Percentiles rank a stretch among this genome's conserved stretches.
These are phyloP conservation scores for Bombus balteatus DNA, from an alignment of 1,140 invertebrate species.

Conservation along the genomic window DNA sequence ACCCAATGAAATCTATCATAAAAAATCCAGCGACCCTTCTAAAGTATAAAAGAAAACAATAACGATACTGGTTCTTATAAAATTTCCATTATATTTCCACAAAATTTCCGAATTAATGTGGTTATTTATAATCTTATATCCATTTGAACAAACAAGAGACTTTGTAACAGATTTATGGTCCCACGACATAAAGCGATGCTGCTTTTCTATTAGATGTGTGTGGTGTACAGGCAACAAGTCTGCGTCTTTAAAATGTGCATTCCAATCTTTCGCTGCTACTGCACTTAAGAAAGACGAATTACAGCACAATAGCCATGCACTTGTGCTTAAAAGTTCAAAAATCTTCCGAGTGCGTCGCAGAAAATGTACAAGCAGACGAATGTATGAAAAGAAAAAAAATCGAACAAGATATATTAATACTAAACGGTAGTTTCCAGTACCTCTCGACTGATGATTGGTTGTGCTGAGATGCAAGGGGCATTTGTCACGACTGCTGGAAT, in stretches of 20 bases:
- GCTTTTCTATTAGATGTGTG: constrained; percentile 33
- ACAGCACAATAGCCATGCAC: constrained; percentile 76
- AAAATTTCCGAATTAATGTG: background rate
- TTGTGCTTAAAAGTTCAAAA: constrained; percentile 53
- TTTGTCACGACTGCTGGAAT: constrained; percentile 74
- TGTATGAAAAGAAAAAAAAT: constrained; percentile 49
- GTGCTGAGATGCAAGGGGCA: constrained; percentile 76
- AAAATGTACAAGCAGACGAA: constrained; percentile 54
- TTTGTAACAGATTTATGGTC: background rate
- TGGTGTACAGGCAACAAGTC: constrained; percentile 47
- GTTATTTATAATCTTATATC: background rate
- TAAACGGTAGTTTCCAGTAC: constrained; percentile 86
- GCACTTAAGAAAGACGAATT: constrained; percentile 56
- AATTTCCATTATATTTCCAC: background rate
- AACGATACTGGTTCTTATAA: background rate
- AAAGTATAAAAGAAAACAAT: background rate
- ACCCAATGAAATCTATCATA: background rate
- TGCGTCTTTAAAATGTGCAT: constrained; percentile 57
- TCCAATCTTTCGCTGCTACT: constrained; percentile 36
- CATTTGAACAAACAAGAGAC: background rate
- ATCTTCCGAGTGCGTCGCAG: constrained; percentile 32
- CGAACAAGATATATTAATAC: constrained; percentile 48
- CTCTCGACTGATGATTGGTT: constrained; percentile 84
- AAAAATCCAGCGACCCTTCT: background rate
- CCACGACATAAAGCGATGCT: constrained; percentile 50